Evolutionary conservation across 35 echinoderm and acorn worm genomes (phyloP), one percentile per base, ranked within the genome.

Genomic region (Ophiothrix spiculata): DNA sequence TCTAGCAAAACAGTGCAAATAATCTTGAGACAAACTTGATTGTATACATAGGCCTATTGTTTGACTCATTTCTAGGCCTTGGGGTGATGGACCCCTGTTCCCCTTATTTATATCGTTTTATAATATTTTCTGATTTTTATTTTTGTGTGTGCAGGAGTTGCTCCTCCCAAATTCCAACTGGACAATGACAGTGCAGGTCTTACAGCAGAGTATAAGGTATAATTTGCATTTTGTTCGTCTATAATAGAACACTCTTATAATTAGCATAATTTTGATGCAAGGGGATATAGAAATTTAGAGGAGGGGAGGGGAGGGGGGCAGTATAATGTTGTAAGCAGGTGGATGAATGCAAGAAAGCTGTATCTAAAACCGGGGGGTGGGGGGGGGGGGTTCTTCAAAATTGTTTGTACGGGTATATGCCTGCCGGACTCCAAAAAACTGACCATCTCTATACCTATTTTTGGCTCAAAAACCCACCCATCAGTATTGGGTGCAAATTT

Each of bases 151-250:
- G 0, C 56, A 76, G 69, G 73, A 37, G 73, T 64, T 39, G 74
- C 74, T 39, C 73, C 84, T 25, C 84, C 36, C 29, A 86, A 86
- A 74, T 86, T 78, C 41, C 28, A 79, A 31, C 33, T 79, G 28
- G 83, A 85, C 35, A 39, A 36, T 45, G 75, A 80, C 17, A 75
- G 35, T 32, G 86, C 79, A 6, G 36, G 84, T 13, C 35, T 80
- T 6, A 85, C 74, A 35, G 82, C 82, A 56, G 34, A 79, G 21
- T 85, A 85, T 81, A 91, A 91, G 89, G 89, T 91, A 85, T 29
- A 1, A 38, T n/a, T n/a, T n/a, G n/a, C n/a, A n/a, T n/a, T n/a
- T n/a, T n/a, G n/a, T n/a, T 29, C 17, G 3, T 23, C 25, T 23
- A 0, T 64, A 31, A 64, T 0, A 64, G 8, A 23, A 64, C 56